phyloP scores from a whole-genome alignment of 2,888 invertebrate species.

The Atherix ibis region DNA sequence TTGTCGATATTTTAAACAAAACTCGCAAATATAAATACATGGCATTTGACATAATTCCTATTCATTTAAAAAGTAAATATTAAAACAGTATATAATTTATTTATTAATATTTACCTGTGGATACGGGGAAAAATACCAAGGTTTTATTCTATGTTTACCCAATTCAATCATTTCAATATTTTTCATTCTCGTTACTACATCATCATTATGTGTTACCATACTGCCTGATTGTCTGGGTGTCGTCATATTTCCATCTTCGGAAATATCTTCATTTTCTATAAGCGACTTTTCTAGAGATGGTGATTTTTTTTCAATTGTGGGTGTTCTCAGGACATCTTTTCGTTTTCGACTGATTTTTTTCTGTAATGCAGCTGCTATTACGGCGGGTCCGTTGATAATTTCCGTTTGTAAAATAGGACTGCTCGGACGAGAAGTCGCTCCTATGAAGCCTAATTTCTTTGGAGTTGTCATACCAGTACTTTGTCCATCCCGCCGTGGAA shows the following conservation, averaged over 20 bases:
- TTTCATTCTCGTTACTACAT: slow-evolving; percentile 96
- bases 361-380: slow-evolving; percentile 65
- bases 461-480: slow-evolving; percentile 58
- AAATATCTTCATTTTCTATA: slow-evolving; percentile 20
- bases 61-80: too few species aligned
- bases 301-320: too few species aligned
- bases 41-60: slow-evolving; percentile 73
- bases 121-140: slow-evolving; percentile 99
- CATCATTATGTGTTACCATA: slow-evolving; percentile 87
- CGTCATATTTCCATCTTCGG: slow-evolving; percentile 28
- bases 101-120: slow-evolving; percentile 58
- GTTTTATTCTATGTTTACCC: slow-evolving; percentile 84
- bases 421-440: slow-evolving; percentile 36
- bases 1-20: slow-evolving; percentile 93
- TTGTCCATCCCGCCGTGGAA: slow-evolving; percentile 62
- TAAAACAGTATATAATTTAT: too few species aligned
- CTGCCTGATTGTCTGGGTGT: slow-evolving; percentile 81
- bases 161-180: slow-evolving; percentile 97
- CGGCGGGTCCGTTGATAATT: slow-evolving; percentile 66
- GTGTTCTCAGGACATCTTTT: too few species aligned
- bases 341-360: slow-evolving; percentile 74
- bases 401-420: slow-evolving; percentile 37
- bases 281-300: slow-evolving; percentile 12
- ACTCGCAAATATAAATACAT: slow-evolving; percentile 98
- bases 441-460: slow-evolving; percentile 46